phyloP scores from a whole-genome alignment of 2,113 vertebrate genomes.

The Galeopterus variegatus region DNA sequence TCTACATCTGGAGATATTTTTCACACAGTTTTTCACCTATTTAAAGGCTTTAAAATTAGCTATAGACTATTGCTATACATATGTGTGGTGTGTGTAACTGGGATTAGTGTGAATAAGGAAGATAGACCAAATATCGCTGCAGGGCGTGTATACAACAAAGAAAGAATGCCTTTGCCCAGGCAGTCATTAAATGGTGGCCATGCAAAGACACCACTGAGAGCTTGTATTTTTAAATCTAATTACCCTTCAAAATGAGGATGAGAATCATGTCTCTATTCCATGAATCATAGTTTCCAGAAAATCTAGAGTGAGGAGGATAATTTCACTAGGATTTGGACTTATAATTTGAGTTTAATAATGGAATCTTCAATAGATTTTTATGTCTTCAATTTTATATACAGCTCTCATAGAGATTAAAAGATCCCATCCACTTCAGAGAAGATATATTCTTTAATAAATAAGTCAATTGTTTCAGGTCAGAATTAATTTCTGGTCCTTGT shows the following conservation, averaged over 20 bases:
- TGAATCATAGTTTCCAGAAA: neutral
- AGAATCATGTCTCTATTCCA: neutral
- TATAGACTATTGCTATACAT: neutral
- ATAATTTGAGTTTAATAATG: constrained; percentile 48
- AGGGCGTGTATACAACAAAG: neutral
- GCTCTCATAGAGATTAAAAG: constrained; percentile 7
- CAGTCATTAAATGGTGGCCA: neutral
- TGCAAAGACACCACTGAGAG: neutral
- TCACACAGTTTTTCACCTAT: neutral
- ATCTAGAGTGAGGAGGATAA: neutral
- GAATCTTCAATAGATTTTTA: constrained; percentile 57
- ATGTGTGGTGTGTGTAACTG: neutral
- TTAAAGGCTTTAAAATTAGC: neutral
- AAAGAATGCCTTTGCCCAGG: neutral
- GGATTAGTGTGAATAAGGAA: neutral
- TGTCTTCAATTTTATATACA: neutral
- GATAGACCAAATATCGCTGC: neutral
- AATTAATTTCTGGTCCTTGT: constrained; percentile 59
- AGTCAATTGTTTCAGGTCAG: constrained; percentile 16
- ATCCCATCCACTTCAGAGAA: constrained; percentile 12
- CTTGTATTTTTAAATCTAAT: neutral
- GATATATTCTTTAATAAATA: neutral
- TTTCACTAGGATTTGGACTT: neutral
- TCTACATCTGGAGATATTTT: neutral
- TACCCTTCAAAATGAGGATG: neutral